Evolutionary conservation across 2,113 vertebrate species (phyloP).

Genomic region (Pagrus major): DNA sequence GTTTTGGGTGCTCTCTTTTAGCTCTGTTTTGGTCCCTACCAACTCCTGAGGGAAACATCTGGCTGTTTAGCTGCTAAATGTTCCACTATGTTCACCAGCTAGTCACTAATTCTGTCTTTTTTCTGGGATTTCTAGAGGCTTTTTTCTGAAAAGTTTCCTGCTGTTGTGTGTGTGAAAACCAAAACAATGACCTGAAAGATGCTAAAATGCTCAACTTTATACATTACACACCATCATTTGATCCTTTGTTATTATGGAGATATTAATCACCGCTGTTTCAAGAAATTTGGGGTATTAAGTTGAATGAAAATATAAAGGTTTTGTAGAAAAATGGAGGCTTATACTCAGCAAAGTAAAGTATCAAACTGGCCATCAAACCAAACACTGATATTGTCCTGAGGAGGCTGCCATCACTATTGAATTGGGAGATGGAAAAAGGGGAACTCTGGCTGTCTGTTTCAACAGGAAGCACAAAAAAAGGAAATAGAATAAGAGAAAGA

Average conservation of each 20-base stretch:
- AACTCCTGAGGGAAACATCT: too few species aligned
- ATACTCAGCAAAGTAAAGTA: conserved; percentile 38
- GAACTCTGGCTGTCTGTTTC: conserved; percentile 73
- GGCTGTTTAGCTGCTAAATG: too few species aligned
- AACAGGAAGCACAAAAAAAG: conserved; percentile 73
- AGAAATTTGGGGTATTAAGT: background rate
- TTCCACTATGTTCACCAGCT: background rate
- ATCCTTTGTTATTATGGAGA: background rate
- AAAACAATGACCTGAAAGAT: conserved; percentile 1
- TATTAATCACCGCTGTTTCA: background rate
- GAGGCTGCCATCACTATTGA: conserved; percentile 62
- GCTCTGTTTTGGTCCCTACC: background rate
- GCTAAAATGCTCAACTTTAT: background rate
- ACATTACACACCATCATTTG: background rate
- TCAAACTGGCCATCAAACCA: conserved; percentile 53
- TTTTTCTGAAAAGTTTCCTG: background rate
- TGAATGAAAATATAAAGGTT: background rate
- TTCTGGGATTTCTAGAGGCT: background rate
- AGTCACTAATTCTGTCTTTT: background rate
- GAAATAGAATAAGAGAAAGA: conserved; percentile 68
- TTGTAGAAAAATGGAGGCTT: conserved; percentile 23
- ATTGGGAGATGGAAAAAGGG: conserved; percentile 53
- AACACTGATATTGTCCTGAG: conserved; percentile 73
- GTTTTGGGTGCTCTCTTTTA: too few species aligned
- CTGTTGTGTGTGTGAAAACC: background rate